These are phyloP conservation scores for Larimichthys crocea DNA, from an alignment of 2,113 vertebrate species.

Conservation along the genomic window DNA sequence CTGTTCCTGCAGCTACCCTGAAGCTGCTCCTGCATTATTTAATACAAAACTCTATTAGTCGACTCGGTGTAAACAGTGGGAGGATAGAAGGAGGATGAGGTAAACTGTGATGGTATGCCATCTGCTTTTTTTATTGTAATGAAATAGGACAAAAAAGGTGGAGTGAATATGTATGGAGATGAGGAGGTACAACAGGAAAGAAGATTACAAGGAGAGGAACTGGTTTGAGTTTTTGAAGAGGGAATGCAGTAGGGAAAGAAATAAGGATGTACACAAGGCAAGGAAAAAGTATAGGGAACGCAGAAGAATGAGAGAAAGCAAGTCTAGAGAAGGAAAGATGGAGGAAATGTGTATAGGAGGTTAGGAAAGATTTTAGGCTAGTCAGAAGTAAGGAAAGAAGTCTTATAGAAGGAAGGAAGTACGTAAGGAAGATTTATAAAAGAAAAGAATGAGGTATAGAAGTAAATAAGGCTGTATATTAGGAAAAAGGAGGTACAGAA, in stretches of 20 bases:
- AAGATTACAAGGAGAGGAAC: background rate
- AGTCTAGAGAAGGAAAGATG: background rate
- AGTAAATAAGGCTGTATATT: background rate
- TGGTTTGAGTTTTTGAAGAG: background rate
- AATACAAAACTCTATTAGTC: slow-evolving; percentile 47
- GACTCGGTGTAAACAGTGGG: slow-evolving; percentile 19
- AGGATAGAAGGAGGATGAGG: background rate
- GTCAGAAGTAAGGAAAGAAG: background rate
- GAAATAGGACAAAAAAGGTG: background rate
- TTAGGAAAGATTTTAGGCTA: background rate
- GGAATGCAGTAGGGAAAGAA: background rate
- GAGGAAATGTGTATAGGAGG: background rate
- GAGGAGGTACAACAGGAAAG: background rate
- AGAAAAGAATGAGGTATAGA: background rate
- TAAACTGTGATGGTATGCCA: background rate
- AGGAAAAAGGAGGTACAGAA: background rate
- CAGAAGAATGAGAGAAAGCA: background rate
- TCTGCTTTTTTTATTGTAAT: slow-evolving; percentile 16
- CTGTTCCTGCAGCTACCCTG: slow-evolving; percentile 24
- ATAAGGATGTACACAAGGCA: background rate
- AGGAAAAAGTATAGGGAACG: background rate
- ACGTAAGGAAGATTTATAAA: background rate
- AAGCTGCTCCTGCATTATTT: slow-evolving; percentile 68
- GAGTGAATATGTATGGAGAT: background rate
- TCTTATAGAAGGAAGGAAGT: too few relatives aligned